A percentile compares a stretch with the other conserved stretches of the same genome.
phyloP scores from a whole-genome alignment of 2,888 invertebrate genomes.

The Ophion ellenae region DNA sequence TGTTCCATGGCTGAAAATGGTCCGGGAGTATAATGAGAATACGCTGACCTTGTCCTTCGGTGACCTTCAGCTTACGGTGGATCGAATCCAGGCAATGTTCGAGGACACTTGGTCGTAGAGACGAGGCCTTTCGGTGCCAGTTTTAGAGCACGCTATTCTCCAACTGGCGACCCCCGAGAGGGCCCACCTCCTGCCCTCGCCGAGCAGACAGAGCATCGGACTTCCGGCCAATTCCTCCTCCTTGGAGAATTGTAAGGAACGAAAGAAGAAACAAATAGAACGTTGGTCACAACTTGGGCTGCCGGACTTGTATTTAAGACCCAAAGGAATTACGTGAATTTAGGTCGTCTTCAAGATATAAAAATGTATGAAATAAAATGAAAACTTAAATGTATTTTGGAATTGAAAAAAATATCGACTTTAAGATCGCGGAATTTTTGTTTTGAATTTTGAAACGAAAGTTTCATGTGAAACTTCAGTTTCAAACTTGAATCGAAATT shows the following conservation, averaged over 20 bases:
- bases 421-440: too few species aligned
- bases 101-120: slow-evolving; percentile 93
- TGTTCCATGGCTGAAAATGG: not conserved
- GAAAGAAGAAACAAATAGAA: not conserved
- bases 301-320: not conserved
- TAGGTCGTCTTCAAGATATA: not conserved
- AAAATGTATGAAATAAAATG: too few species aligned
- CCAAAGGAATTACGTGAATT: not conserved
- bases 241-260: slow-evolving; percentile 82
- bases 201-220: slow-evolving; percentile 92
- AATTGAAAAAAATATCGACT: too few species aligned
- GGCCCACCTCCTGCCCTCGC: slow-evolving; percentile 90
- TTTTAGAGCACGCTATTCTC: slow-evolving; percentile 93
- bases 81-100: slow-evolving; percentile 93
- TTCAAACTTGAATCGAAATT: too few species aligned
- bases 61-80: slow-evolving; percentile 87
- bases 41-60: not conserved
- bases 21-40: not conserved
- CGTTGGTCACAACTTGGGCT: not conserved
- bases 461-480: too few species aligned
- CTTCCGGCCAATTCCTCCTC: slow-evolving; percentile 95
- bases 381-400: too few species aligned
- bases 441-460: too few species aligned
- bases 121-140: slow-evolving; percentile 90
- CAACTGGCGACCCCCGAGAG: slow-evolving; percentile 92